Base-by-base conservation (phyloP, 2,797 vertebrate species). In the Varecia variegata region DNA sequence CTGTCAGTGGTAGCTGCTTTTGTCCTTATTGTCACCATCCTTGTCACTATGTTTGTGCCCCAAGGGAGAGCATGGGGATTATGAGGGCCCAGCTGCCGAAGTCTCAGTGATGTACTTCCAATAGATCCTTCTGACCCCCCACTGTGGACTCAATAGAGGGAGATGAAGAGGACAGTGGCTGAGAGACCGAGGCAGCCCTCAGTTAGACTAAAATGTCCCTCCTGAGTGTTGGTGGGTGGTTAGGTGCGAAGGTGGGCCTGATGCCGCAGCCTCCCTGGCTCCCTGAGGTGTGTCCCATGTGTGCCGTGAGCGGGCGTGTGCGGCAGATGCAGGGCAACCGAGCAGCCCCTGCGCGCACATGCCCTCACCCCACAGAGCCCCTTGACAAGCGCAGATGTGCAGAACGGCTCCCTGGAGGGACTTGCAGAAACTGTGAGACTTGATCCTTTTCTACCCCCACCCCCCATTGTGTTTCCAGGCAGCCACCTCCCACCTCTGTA, bases 401-500 rank as follows among this genome's bases (percentile, higher is more conserved):
- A 11, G 25, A 43, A 2, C 2, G n/a, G 20, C 7, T 23, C 10
- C 38, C 52, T 5, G 1, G 32, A 62, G 14, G 43, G 47, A 56
- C 30, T 4, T 35, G 56, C n/a, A 1, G 80, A 40, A 17, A 11
- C 20, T 0, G 43, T 2, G 23, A 86, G 65, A 0, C 56, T 52
- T 83, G 45, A 88, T 32, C 11, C 15, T 35, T 9, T 76, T 32
- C 67, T 54, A 1, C 68, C 13, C 47, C 43, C 50, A n/a, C 45
- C 45, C 5, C 11, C 67, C 83, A 14, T 90, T 97, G 52, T 92
- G n/a, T 56, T 94, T 98, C 30, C 87, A 99, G 99, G 99, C 98
- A 99, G 97, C 98, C 99, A 99, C 97, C 99, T 99, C 93, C 98
- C 99, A 2, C 99, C 99, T 11, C 98, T 99, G 45, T 99, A 99